Base-by-base conservation (phyloP, 1,140 invertebrate genomes). In the Anastrepha ludens region DNA sequence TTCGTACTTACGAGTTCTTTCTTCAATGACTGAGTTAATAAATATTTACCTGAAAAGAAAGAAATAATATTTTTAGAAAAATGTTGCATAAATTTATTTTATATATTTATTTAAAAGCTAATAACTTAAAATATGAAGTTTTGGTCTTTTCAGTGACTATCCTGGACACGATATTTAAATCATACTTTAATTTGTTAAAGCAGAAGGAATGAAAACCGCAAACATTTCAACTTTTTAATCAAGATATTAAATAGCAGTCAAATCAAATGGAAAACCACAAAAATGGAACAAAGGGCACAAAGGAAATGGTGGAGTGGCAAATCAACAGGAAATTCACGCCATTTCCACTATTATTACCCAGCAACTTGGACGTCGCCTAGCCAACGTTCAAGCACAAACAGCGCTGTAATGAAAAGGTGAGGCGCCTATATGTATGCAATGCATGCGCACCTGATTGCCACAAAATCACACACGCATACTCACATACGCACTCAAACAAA, bases 391-490 rank as follows among this genome's bases (percentile, higher is more conserved):
- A 78, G 0, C 47, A 55, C 67, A 15, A 39, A 44, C 7, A 39
- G 29, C 70, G 15, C 44, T 50, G 15, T n/a, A 81, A 1, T 17
- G 29, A 29, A 29, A 29, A 55, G 50, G 47, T 20, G 55, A 81
- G 11, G n/a, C 74, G 74, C 74, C 74, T 55, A 55, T 55, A 20
- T 11, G 47, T 81, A 81, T 81, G 74, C 74, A 55, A 81, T 81
- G 50, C 74, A 55, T 81, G 74, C 55, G 8, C 74, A 81, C 1
- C n/a, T 50, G 44, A 58, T 81, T 55, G 7, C 47, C n/a, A 81
- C 17, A 81, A 62, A 17, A 13, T 9, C 15, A 17, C 47, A 50
- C 15, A 55, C 44, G 1, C 67, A 17, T 17, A 74, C 67, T 47
- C 29, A 13, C 60, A 62, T n/a, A 13, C 17, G 15, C 60, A 17